Evolutionary conservation across 2,888 invertebrate species (phyloP), one percentile per base, ranked within the genome.

Genomic region (Coleophora deauratella): DNA sequence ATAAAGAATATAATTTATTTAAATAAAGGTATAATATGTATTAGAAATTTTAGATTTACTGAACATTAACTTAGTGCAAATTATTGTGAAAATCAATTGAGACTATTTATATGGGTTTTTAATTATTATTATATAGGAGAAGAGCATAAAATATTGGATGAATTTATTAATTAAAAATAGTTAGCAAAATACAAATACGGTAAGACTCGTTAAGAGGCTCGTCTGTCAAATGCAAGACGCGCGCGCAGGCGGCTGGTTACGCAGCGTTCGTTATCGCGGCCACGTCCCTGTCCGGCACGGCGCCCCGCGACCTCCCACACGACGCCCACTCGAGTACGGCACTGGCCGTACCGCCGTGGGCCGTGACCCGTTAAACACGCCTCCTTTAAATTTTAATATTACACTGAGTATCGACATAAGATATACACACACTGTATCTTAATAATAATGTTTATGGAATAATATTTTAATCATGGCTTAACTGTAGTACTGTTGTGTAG

Each of bases 121-220:
- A 78, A 82, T 82, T 82, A 82, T 84, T 82, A 82, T 80, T 84
- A 72, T 78, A 82, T 85, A 84, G 81, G 82, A 67, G 74, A 73
- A 75, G 65, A 69, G 68, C 81, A 82, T 75, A 75, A 84, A 76
- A 81, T 84, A 84, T 84, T 82, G 81, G 80, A 84, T 79, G 84
- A 85, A 85, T 85, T 84, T 85, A 85, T 85, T 84, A 85, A 82
- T 82, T 84, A 85, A 85, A 70, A 82, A 84, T 85, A 85, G 84
- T 84, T 84, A 85, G 85, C 82, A 71, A 84, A 85, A 81, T 85
- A 84, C 84, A 82, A 80, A 80, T 84, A 85, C 78, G 81, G 69
- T 84, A 85, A 84, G 84, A 81, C 72, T 79, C 79, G 72, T 77
- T 80, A 21, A 77, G 77, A 78, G 82, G 79, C 76, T 78, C 66